phyloP scores from a whole-genome alignment of 2,797 vertebrate genomes.

The Furcifer pardalis region DNA sequence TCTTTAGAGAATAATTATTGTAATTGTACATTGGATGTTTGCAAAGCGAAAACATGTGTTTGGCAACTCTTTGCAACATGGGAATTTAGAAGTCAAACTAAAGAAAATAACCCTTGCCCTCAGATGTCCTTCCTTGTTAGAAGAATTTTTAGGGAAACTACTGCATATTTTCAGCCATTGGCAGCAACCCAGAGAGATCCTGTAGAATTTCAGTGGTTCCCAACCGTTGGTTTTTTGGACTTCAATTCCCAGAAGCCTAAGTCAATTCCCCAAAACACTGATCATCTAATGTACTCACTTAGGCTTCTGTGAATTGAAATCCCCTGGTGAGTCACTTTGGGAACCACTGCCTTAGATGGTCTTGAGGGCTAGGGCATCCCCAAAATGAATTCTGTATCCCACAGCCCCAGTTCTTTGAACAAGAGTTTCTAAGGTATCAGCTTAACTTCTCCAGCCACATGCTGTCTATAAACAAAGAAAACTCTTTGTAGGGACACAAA shows the following conservation, averaged over 20 bases:
- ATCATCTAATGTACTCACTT: no score
- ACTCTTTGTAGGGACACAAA: no score
- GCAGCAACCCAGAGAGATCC: background rate
- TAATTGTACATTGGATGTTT: conserved; percentile 11
- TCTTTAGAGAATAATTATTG: conserved; percentile 13
- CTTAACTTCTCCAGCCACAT: background rate
- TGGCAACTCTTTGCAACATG: conserved; percentile 17
- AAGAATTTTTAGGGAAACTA: conserved; percentile 12
- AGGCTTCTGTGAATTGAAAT: no score
- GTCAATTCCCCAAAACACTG: no score
- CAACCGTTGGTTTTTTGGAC: no score
- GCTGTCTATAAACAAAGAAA: no score
- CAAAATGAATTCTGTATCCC: background rate
- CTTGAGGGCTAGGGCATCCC: background rate
- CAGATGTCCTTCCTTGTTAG: conserved; percentile 23
- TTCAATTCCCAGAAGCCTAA: no score
- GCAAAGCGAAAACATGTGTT: conserved; percentile 38
- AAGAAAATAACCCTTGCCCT: background rate
- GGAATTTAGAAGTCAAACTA: conserved; percentile 33
- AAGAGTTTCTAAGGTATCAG: background rate
- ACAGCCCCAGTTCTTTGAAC: background rate
- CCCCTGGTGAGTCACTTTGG: no score
- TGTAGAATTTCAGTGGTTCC: no score
- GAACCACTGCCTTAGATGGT: no score
- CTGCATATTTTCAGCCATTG: conserved; percentile 16